phyloP scores from a whole-genome alignment of 2,888 invertebrate genomes.

The Apocheima hispidaria region DNA sequence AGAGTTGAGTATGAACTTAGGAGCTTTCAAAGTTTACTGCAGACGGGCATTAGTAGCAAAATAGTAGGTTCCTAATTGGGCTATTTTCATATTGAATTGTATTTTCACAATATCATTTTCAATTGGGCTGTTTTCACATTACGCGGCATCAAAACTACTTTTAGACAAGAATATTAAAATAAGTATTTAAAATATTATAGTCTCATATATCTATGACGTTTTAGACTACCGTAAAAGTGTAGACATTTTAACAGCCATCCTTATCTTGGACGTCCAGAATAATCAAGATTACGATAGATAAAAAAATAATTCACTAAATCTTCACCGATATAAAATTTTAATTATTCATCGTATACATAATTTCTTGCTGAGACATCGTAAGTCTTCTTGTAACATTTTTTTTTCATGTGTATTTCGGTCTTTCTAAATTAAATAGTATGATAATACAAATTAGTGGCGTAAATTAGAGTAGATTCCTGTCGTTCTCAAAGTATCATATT shows the following conservation, averaged over 20 bases:
- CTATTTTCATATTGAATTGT: too few species aligned
- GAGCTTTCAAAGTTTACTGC: too few species aligned
- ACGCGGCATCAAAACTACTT: too few species aligned
- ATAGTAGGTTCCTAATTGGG: too few species aligned
- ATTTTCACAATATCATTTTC: too few species aligned
- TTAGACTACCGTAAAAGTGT: conserved; percentile 16
- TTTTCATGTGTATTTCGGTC: conserved; percentile 39
- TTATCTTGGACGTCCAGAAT: conserved; percentile 7
- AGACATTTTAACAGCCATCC: conserved; percentile 15
- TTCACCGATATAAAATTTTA: conserved; percentile 29
- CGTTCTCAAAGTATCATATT: conserved; percentile 43
- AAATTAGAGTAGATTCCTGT: conserved; percentile 48
- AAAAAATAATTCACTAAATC: conserved; percentile 12
- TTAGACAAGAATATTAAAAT: neutral
- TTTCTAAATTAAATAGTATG: conserved; percentile 28
- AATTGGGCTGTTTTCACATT: too few species aligned
- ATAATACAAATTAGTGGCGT: conserved; percentile 24
- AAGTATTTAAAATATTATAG: neutral
- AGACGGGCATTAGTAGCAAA: too few species aligned
- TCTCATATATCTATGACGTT: conserved; percentile 6
- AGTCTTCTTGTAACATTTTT: conserved; percentile 36
- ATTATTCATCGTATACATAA: conserved; percentile 27
- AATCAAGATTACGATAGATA: conserved; percentile 24
- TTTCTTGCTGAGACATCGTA: conserved; percentile 23
- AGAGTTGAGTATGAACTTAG: too few species aligned